Evolutionary conservation across 2,797 vertebrate genomes (phyloP).

Genomic region (Novumbra hubbsi): DNA sequence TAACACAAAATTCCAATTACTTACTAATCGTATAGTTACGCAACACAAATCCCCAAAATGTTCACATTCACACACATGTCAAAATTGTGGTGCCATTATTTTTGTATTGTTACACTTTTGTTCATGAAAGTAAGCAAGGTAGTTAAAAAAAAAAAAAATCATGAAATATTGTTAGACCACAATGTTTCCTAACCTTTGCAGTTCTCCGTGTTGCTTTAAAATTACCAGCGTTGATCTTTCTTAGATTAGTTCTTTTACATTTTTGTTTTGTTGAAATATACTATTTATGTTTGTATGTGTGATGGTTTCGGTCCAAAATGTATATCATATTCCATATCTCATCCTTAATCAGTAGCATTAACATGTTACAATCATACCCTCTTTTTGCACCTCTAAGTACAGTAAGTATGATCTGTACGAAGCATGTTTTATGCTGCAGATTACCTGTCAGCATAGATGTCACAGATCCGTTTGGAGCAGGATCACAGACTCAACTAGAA

Average conservation of each 20-base stretch:
- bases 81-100: conserved; percentile 58
- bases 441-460: conserved; percentile 71
- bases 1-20: conserved; percentile 74
- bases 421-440: conserved; percentile 52
- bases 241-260: conserved; percentile 5
- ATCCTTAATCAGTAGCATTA: neutral
- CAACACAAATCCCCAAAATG: conserved; percentile 53
- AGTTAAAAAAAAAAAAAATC: conserved; percentile 53
- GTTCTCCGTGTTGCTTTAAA: conserved; percentile 49
- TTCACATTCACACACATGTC: conserved; percentile 68
- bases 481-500: conserved; percentile 19
- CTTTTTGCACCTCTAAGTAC: no score
- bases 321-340: neutral
- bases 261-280: conserved; percentile 33
- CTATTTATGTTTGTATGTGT: conserved; percentile 1
- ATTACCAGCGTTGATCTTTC: conserved; percentile 49
- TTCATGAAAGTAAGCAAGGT: conserved; percentile 64
- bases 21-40: conserved; percentile 74
- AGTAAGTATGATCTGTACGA: conserved; percentile 62
- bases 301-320: neutral
- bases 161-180: conserved; percentile 26
- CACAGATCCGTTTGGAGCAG: conserved; percentile 56
- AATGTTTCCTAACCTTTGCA: conserved; percentile 22
- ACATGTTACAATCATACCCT: neutral
- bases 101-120: conserved; percentile 50